Conservation (phyloP, 2,797 vertebrate genomes). For the Enteromius unitaeniatus region DNA sequence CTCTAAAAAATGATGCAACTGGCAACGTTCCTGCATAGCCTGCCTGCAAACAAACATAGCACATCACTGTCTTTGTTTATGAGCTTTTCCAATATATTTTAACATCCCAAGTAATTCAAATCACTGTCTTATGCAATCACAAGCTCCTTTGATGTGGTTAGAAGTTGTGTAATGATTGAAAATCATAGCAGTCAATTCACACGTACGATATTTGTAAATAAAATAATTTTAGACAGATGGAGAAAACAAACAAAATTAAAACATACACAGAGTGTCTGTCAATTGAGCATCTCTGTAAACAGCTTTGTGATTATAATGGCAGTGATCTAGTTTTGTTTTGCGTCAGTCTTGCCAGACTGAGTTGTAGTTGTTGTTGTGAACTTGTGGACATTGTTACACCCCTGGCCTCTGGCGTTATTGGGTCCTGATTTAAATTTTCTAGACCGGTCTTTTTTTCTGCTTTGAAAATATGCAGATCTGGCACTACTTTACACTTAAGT, state of each 20-base stretch:
- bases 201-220: conserved; percentile 24
- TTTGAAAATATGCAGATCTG: background rate
- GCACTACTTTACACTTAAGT: background rate
- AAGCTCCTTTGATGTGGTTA: conserved; percentile 24
- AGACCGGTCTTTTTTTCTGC: background rate
- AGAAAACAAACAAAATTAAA: conserved; percentile 23
- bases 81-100: background rate
- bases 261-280: conserved; percentile 21
- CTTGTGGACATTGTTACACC: conserved; percentile 22
- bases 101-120: conserved; percentile 2
- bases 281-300: conserved; percentile 33
- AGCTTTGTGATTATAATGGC: conserved; percentile 19
- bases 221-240: conserved; percentile 19
- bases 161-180: conserved; percentile 23
- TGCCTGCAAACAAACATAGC: conserved; percentile 23
- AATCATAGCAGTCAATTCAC: conserved; percentile 31
- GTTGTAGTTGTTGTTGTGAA: conserved; percentile 13
- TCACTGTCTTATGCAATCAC: conserved; percentile 12
- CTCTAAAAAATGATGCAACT: background rate
- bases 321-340: conserved; percentile 18
- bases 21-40: background rate
- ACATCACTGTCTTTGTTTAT: conserved; percentile 16
- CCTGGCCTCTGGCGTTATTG: background rate
- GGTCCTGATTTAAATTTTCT: background rate
- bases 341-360: background rate